Evolutionary conservation across 2,797 vertebrate genomes (phyloP), one percentile per base, ranked within the genome.

Genomic region (Alcedo atthis): DNA sequence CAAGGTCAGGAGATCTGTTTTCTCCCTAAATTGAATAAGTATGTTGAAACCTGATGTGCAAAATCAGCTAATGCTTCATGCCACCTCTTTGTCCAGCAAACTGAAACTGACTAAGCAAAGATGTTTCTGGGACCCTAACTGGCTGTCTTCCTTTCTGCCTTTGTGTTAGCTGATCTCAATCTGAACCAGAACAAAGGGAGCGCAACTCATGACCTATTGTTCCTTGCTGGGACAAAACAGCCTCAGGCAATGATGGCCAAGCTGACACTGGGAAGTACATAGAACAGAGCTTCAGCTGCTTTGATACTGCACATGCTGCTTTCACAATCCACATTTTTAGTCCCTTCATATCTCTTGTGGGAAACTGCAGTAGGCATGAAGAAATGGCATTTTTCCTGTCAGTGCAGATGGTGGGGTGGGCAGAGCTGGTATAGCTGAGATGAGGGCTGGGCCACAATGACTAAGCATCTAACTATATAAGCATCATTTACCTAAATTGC

Each of bases 251-350:
- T 81, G 66, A 30, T 68, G 71, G 64, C 75, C 82, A 63, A 81
- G 26, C 49, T 71, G 53, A 20, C 32, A 13, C 32, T 21, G 68
- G 82, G 35, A 86, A 82, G 77, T 46, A 51, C 54, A 61, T 24
- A 40, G 59, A 82, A 71, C 64, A 40, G 87, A 71, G 73, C 80
- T 92, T 69, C 74, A 62, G 64, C 89, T 91, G 85, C 91, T 94
- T 83, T 79, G 78, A 83, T 86, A 11, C 87, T 48, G 83, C 78
- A 67, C 75, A 20, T 78, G 43, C 74, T 85, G 78, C 90, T 92
- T 42, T 81, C 49, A 64, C 42, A 79, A 19, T 21, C 58, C 63
- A 13, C 79, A 17, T 32, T 71, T 46, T 46, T 76, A 91, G 58
- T 58, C 69, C 37, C 30, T 66, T 40, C 2, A 2, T 78, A 13